These are phyloP conservation scores for Solenopsis invicta DNA, from an alignment of 1,140 invertebrate genomes.

Conservation along the genomic window DNA sequence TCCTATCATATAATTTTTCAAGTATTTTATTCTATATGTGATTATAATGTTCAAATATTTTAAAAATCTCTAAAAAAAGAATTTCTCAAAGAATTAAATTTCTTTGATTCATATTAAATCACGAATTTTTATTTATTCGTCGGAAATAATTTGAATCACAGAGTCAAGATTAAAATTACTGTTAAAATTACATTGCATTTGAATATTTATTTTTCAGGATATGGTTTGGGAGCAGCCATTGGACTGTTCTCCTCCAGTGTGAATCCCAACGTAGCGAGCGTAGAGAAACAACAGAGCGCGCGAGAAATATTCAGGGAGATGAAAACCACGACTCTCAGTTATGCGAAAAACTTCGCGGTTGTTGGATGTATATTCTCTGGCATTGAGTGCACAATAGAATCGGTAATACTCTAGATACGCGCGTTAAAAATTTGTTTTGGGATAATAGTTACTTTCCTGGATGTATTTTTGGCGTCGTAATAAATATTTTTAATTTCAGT, in stretches of 20 bases:
- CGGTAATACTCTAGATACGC: slow-evolving; percentile 86
- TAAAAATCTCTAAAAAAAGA: too few species aligned
- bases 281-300: slow-evolving; percentile 94
- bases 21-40: not conserved
- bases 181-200: not conserved
- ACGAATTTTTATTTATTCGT: not conserved
- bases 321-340: slow-evolving; percentile 95
- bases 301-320: slow-evolving; percentile 96
- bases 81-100: not conserved
- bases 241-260: slow-evolving; percentile 98
- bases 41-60: not conserved
- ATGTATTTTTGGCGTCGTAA: slow-evolving; percentile 34
- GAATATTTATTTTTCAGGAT: slow-evolving; percentile 89
- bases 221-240: slow-evolving; percentile 96
- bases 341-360: slow-evolving; percentile 99
- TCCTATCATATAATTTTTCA: not conserved
- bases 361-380: slow-evolving; percentile 97
- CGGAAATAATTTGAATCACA: not conserved
- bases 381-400: slow-evolving; percentile 97
- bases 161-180: not conserved
- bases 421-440: slow-evolving; percentile 20
- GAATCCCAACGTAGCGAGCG: slow-evolving; percentile 94
- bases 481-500: slow-evolving; percentile 87
- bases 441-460: not conserved
- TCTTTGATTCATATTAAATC: not conserved